These are phyloP conservation scores for Hyperoodon ampullatus DNA, from an alignment of 2,113 vertebrate genomes.

Conservation along the genomic window DNA sequence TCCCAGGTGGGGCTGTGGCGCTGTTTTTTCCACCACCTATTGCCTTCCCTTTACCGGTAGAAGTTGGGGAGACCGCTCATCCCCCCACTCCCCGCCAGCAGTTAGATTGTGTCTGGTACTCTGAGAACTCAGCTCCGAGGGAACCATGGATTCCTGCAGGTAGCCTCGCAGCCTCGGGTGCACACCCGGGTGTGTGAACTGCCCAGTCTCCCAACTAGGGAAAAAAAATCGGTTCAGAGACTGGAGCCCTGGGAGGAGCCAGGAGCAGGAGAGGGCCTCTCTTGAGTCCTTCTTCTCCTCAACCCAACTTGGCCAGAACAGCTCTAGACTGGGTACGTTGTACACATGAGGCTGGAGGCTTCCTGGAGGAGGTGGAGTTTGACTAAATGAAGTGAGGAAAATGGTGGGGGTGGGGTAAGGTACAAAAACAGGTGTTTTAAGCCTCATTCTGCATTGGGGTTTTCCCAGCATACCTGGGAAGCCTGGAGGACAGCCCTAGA, in stretches of 20 bases:
- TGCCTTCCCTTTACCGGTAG: background rate
- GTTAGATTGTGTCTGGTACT: background rate
- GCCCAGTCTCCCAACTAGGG: background rate
- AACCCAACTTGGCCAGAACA: background rate
- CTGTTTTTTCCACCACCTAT: background rate
- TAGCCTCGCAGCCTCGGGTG: background rate
- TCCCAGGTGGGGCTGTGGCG: background rate
- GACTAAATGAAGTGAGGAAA: slow-evolving; percentile 16
- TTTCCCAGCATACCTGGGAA: background rate
- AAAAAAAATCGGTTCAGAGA: background rate
- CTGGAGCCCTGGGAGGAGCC: background rate
- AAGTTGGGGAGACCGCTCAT: background rate
- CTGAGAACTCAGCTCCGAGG: background rate
- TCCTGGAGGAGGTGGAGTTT: background rate
- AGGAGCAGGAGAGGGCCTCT: background rate
- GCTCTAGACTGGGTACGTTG: background rate
- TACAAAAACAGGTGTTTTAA: slow-evolving; percentile 7
- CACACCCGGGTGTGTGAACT: background rate
- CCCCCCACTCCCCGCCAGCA: background rate
- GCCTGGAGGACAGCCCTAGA: background rate
- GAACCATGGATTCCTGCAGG: background rate
- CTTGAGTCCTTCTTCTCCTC: background rate
- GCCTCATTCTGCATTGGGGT: background rate
- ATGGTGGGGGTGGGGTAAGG: background rate
- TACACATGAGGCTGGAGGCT: background rate